Evolutionary conservation across 2,797 vertebrate species (phyloP), one percentile per base, ranked within the genome.

Genomic region (Malurus splendens): DNA sequence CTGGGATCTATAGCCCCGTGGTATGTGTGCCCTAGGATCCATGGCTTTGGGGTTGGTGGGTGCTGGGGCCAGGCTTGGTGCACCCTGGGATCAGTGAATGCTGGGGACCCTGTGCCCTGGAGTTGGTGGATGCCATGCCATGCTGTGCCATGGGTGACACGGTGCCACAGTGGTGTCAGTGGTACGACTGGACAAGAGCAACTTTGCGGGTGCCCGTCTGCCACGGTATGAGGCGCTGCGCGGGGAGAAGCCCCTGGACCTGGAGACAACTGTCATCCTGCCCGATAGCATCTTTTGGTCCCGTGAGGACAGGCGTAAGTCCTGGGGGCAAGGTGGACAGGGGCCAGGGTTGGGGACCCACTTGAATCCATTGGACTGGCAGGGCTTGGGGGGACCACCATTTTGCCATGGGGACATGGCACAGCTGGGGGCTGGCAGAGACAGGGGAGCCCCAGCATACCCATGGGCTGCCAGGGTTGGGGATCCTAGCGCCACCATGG

Each of bases 111-210:
- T 33, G 30, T 72, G 79, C 30, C 48, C 33, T n/a, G 22, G 51
- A 30, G 17, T 12, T 36, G 57, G 20, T 64, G 59, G n/a, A 30
- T 51, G 42, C 22, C 25, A 12, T 57, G 39, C 28, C 14, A 2
- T 68, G 25, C 28, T 5, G 6, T 47, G n/a, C 59, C 12, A 1
- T 54, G 27, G 18, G 23, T 62, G 33, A 25, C 6, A 1, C 5
- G 52, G 66, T 82, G 23, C 54, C 11, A 4, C 90, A 99, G 99
- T 99, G 82, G 98, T 99, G 94, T 99, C 98, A 0, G 98, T 99
- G 20, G 99, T 99, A 84, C 98, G 98, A 42, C 95, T 99, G 93
- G 98, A 98, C 92, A 99, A 98, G 96, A 97, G 97, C 95, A 98
- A 98, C 90, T 98, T 98, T 1, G 98, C 96, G 0, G 98, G 98